phyloP scores from a whole-genome alignment of 2,797 vertebrate genomes.

The Sebastes oblongus region DNA sequence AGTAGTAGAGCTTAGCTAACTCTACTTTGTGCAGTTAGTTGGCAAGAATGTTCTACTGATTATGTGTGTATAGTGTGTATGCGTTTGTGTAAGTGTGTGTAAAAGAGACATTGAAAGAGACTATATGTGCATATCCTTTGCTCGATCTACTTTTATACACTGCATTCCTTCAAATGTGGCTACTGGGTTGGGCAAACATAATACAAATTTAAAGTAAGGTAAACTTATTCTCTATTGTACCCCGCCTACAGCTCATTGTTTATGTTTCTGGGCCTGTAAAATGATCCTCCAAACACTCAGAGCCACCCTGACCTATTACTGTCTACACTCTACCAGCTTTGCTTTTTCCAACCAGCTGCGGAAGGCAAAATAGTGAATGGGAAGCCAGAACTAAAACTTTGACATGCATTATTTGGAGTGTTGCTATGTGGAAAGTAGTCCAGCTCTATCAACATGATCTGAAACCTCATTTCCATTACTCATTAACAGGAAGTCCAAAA shows the following conservation, averaged over 20 bases:
- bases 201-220: background rate
- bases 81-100: background rate
- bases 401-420: background rate
- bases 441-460: background rate
- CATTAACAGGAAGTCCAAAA: background rate
- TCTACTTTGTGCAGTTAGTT: conserved; percentile 44
- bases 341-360: background rate
- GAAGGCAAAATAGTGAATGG: background rate
- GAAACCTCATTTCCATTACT: background rate
- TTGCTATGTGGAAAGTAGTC: background rate
- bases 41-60: conserved; percentile 36
- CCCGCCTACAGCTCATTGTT: background rate
- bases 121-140: background rate
- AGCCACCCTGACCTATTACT: background rate
- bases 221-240: background rate
- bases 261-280: background rate
- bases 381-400: background rate
- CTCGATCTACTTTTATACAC: background rate
- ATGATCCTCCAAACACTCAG: background rate
- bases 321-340: background rate
- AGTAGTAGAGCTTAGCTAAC: conserved; percentile 59
- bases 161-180: background rate
- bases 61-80: conserved; percentile 3
- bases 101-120: background rate
- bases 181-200: background rate